These are phyloP conservation scores for Panurus biarmicus DNA, from an alignment of 2,113 vertebrate genomes.

Conservation along the genomic window DNA sequence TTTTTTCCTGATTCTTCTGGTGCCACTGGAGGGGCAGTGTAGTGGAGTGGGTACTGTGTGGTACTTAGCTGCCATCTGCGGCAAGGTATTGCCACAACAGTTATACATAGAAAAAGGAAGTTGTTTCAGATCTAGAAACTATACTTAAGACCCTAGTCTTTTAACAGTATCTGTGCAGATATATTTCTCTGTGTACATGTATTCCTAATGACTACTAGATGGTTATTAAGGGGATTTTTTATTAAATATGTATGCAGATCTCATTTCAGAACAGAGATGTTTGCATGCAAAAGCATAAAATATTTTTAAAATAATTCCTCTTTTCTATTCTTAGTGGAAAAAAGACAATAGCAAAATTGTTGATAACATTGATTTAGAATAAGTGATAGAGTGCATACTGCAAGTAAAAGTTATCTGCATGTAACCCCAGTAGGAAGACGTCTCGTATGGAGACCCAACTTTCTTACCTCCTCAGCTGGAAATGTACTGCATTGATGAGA, in stretches of 20 bases:
- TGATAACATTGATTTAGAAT: not conserved
- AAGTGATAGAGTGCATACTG: not conserved
- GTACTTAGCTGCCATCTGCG: not conserved
- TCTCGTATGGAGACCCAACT: not conserved
- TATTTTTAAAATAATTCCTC: not conserved
- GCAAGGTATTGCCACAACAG: not conserved
- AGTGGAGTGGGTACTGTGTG: not conserved
- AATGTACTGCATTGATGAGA: not conserved
- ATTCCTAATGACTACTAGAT: not conserved
- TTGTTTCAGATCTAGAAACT: not conserved
- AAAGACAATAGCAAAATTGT: not conserved
- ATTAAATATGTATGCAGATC: not conserved
- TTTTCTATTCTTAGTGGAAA: not conserved
- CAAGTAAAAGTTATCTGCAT: not conserved
- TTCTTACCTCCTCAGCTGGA: not conserved
- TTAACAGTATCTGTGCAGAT: not conserved
- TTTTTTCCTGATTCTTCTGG: not conserved
- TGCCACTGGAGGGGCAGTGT: not conserved
- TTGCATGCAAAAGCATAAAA: not conserved
- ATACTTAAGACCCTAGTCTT: not conserved
- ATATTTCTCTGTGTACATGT: not conserved
- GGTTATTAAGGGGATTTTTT: accelerated
- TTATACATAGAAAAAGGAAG: not conserved
- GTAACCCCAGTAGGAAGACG: not conserved
- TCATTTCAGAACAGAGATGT: not conserved